Conservation (phyloP, 1,140 invertebrate species). For the Drosophila virilis region DNA sequence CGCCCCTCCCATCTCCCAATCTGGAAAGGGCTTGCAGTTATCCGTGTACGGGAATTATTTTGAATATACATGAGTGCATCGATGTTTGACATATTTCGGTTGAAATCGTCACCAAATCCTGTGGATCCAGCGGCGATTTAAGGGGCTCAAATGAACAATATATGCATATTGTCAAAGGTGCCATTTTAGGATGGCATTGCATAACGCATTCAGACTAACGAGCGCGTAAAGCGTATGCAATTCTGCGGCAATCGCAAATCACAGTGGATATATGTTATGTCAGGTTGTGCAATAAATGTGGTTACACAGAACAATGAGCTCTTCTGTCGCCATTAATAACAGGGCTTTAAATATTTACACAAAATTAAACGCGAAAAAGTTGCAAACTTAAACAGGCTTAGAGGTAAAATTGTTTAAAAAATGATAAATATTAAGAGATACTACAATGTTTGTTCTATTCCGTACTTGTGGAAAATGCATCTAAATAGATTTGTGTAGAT, state of each 20-base stretch:
- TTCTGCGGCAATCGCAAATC: neutral
- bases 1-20: neutral
- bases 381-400: neutral
- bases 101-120: neutral
- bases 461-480: no score
- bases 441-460: no score
- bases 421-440: no score
- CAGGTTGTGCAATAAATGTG: neutral
- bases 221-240: neutral
- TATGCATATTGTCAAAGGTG: neutral
- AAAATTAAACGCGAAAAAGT: neutral
- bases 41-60: neutral
- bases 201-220: conserved; percentile 3
- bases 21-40: neutral
- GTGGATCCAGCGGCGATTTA: neutral
- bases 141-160: no score
- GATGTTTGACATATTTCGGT: no score
- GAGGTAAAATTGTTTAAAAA: no score
- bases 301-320: no score
- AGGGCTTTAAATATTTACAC: neutral
- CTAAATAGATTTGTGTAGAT: no score
- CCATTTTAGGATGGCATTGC: conserved; percentile 1
- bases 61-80: neutral
- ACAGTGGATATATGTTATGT: neutral
- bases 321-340: no score